Evolutionary conservation across 2,888 invertebrate species (phyloP), one percentile per base, ranked within the genome.

Genomic region (Geophilus truncorum): DNA sequence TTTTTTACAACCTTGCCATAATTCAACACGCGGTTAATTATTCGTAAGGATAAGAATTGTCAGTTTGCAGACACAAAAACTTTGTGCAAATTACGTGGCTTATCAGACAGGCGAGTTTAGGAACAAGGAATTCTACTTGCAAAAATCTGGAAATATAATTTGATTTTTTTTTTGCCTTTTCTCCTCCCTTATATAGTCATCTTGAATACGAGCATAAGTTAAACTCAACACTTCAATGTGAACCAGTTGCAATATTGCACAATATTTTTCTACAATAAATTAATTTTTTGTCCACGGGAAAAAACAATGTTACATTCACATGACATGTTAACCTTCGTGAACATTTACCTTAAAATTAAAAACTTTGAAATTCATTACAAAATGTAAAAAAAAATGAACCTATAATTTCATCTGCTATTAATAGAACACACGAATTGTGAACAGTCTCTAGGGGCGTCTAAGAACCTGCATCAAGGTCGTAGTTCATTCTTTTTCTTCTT

Each of bases 131-230:
- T 70, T 70, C 70, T 25, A 70, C 70, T 70, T 70, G 70, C 32
- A 70, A 70, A 70, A 70, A 70, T 70, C 70, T 70, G 25, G 70
- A 70, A 70, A 70, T 70, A 70, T 70, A 70, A 70, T 70, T 70
- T 70, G 25, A 25, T 70, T 70, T 70, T 70, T 70, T 70, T 70
- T 21, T 25, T 28, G 10, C 25, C n/a, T n/a, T 21, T 62, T 6
- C 57, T 28, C 25, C 25, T 70, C 70, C 70, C 70, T 10, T 70
- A 70, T 70, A 70, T 70, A 70, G 70, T 28, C 70, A 70, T 70
- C 70, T n/a, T 70, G 28, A 70, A 70, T 70, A 10, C n/a, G 70
- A 70, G 25, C 28, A 25, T 28, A 70, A 25, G n/a, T 70, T 70
- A 70, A 1, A 70, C 28, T 70, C 28, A 70, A 70, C 70, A 25